phyloP scores from a whole-genome alignment of 2,888 invertebrate species.

The Heteropelma amictum region DNA sequence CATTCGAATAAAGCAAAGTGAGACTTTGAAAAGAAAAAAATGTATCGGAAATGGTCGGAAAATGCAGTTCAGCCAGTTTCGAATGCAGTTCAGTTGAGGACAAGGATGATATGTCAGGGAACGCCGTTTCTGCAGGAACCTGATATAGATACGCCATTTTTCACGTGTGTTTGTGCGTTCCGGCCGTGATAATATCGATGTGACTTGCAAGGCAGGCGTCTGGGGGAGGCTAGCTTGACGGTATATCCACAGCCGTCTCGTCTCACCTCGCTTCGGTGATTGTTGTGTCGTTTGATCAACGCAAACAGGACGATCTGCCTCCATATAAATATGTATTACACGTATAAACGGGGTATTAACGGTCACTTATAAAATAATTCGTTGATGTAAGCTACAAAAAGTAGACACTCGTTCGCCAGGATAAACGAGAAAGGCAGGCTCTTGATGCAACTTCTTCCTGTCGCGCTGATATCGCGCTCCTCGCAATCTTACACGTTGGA shows the following conservation, averaged over 20 bases:
- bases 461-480: too few relatives aligned
- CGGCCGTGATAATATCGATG: conserved; percentile 36
- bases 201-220: conserved; percentile 13
- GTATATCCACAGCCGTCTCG: conserved; percentile 61
- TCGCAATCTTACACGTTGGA: too few relatives aligned
- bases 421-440: neutral
- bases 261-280: conserved; percentile 72
- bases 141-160: conserved; percentile 21
- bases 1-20: conserved; percentile 1
- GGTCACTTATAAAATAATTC: neutral
- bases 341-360: neutral
- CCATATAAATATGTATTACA: conserved; percentile 1
- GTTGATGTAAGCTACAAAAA: neutral
- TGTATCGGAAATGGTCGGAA: conserved; percentile 19
- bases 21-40: too few relatives aligned
- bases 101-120: conserved; percentile 30
- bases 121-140: conserved; percentile 20
- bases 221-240: conserved; percentile 58
- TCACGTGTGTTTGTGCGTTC: conserved; percentile 23
- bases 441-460: too few relatives aligned
- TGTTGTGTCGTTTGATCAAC: conserved; percentile 65
- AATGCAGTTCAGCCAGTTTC: conserved; percentile 52
- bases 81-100: too few relatives aligned
- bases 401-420: neutral
- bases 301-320: conserved; percentile 63